Evolutionary conservation across 2,888 invertebrate species (phyloP), one percentile per base, ranked within the genome.

Genomic region (Tethea ocularis): DNA sequence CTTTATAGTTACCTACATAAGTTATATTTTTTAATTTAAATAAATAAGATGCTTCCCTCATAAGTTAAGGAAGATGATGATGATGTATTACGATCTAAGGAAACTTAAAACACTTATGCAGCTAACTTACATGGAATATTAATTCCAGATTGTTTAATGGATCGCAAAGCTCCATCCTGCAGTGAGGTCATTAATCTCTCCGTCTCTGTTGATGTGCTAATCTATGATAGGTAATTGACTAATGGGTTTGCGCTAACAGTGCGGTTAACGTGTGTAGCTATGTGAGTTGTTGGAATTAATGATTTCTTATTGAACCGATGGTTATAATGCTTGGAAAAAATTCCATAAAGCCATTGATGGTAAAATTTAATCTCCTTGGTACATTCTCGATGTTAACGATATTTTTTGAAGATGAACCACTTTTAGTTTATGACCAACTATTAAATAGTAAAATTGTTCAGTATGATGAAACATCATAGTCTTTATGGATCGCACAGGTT

Each of bases 211-310:
- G 80, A 82, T 86, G 82, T 83, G 78, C 82, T 86, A 84, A 85
- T 86, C 83, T 84, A 75, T 83, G 82, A 83, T 78, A 78, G 82
- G 76, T 82, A 82, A 83, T 86, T 85, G 83, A 86, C 77, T 84
- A 86, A 86, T 86, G 79, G 77, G 67, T 74, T 66, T 67, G 66
- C 66, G 61, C 65, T 69, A 68, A 68, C 70, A 69, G 61, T 67
- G 62, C 56, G 61, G 64, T 62, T 67, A 62, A 64, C 61, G 51
- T 52, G 61, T 52, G 41, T 53, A 24, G 54, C 33, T 62, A 10
- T 46, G 20, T 8, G 11, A 20, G 8, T 4, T 46, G 54, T 64
- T 66, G 65, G 59, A 64, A 62, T 67, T 64, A 57, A 63, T 63
- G 62, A 64, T 46, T 46, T 46, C 46, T 46, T 46, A 46, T 46